Evolutionary conservation across 2,888 invertebrate species (phyloP), one percentile per base, ranked within the genome.

Genomic region (Diaphora mendica): DNA sequence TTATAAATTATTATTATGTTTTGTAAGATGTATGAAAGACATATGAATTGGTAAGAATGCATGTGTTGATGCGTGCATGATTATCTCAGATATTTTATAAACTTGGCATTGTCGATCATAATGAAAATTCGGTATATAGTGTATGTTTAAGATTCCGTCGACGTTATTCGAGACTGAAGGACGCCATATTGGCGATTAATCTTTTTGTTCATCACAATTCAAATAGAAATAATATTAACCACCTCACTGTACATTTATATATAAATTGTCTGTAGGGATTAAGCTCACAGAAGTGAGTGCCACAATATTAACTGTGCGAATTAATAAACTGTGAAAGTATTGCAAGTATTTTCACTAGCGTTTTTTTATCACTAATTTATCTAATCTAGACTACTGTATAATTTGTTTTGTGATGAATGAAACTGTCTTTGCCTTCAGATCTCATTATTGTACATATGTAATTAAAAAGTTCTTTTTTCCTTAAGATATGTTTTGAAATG

Each of bases 401-500:
- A 77, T 73, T 79, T 82, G 70, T 77, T 84, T 85, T 90, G 93
- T 94, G 92, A 92, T 94, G 92, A 91, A 91, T 88, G 88, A 90
- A 85, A 84, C 83, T 81, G 81, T 86, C 74, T 80, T 82, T 91
- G 91, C 93, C 94, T 94, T 92, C 88, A 87, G 88, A 85, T 92
- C 93, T 89, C 90, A 89, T 91, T 91, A 90, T 90, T 95, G 94
- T 95, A 95, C 93, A 95, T 94, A 94, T 95, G 92, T 94, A 94
- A 94, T 92, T 93, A 92, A 90, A 90, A 88, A 85, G 84, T 90
- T 84, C 71, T 87, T 89, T 70, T 91, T 90, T 81, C 83, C 89
- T 90, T 90, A 86, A 71, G 85, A 85, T 87, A 74, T 86, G 84
- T 81, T 82, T 76, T 84, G 83, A 82, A 82, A 86, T 82, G 84